Evolutionary conservation across 2,888 invertebrate species (phyloP).

Genomic region (Cyclophora albipunctata): DNA sequence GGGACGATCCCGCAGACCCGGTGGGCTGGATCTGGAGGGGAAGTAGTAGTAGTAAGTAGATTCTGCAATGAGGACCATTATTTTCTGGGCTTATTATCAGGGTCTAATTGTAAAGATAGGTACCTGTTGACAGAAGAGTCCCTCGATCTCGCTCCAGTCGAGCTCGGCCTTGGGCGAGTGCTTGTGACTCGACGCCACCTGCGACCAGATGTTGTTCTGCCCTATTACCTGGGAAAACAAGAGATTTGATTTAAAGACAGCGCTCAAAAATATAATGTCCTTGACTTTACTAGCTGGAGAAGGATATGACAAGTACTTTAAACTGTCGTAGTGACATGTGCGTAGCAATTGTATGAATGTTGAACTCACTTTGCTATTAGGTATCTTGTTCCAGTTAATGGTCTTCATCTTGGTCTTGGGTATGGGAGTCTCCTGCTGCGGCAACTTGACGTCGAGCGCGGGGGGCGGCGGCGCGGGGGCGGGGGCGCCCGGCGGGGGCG

Average conservation of each 20-base stretch:
- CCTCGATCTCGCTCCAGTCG: slow-evolving; percentile 96
- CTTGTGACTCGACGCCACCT: slow-evolving; percentile 89
- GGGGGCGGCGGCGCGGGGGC: slow-evolving; percentile 58
- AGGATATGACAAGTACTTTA: background rate
- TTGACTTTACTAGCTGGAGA: background rate
- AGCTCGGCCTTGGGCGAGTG: slow-evolving; percentile 88
- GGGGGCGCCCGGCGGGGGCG: slow-evolving; percentile 51
- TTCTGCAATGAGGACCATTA: too few relatives aligned
- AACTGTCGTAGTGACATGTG: background rate
- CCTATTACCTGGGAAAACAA: slow-evolving; percentile 81
- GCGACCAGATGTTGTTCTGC: slow-evolving; percentile 94
- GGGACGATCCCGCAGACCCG: slow-evolving; percentile 67
- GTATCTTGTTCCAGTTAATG: slow-evolving; percentile 98
- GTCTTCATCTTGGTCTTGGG: slow-evolving; percentile 98
- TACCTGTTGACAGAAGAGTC: slow-evolving; percentile 93
- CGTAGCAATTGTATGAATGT: too few relatives aligned
- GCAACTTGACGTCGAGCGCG: slow-evolving; percentile 75
- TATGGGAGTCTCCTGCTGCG: slow-evolving; percentile 93
- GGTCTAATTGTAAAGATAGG: too few relatives aligned
- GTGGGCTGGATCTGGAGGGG: slow-evolving; percentile 53
- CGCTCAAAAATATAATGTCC: background rate
- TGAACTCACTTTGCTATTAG: slow-evolving; percentile 83
- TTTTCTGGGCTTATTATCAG: too few relatives aligned
- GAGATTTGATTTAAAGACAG: background rate
- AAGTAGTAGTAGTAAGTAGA: too few relatives aligned